Base-by-base conservation (phyloP, 1,140 invertebrate species). In the Acromyrmex heyeri region DNA sequence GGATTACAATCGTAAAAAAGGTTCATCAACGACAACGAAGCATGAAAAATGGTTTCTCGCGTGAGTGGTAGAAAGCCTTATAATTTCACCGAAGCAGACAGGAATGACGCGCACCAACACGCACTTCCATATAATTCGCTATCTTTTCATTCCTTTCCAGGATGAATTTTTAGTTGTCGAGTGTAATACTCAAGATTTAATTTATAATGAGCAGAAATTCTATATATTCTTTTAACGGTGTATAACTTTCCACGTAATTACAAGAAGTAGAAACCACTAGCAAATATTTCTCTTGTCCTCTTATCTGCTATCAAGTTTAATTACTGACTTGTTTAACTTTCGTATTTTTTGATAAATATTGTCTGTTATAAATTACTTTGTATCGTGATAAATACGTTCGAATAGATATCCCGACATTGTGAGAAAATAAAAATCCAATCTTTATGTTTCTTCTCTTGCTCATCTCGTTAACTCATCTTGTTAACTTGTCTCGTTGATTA, bases 1-100 rank as follows among this genome's bases (percentile, higher is more conserved):
- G 65, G 81, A 87, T 87, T 87, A 87, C 81, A 83, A 61, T 18
- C 30, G 30, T 75, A 73, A 85, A 87, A 87, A 78, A 70, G 79
- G 82, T 87, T 87, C 86, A 85, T 87, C 86, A 87, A 85, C 70
- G 79, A 87, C 86, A 87, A 87, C 79, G 86, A 62, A 57, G 79
- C 55, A 85, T 87, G 86, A 87, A 62, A 87, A 85, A 87, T 87
- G 86, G 67, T 79, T 57, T 75, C 70, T 83, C 76, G 77, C 76
- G 79, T 85, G 64, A 64, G 79, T 55, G 79, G 61, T 73, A 72
- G 81, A 69, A 48, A 73, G 79, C 53, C 78, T 87, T 75, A 83
- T 75, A 75, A 83, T 75, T 83, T 75, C 69, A 70, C 55, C 79
- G 69, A 82, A 82, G 78, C 78, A 21, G 79, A 82, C 53, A 50